Evolutionary conservation across 2,888 invertebrate genomes (phyloP).

Genomic region (Serrognathus titanus): DNA sequence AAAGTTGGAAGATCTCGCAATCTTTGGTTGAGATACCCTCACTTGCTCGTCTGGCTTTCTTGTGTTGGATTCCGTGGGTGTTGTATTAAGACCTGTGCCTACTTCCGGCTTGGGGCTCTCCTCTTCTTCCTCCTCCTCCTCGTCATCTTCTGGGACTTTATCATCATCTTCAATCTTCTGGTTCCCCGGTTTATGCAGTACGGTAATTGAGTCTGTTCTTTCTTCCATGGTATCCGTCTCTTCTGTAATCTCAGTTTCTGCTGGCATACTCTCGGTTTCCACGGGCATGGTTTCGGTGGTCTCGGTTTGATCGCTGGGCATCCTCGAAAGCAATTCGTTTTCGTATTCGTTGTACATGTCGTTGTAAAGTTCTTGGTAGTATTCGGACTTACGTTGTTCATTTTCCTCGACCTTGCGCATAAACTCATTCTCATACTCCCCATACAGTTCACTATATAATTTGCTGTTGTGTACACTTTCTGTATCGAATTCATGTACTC

Average conservation of each 20-base stretch:
- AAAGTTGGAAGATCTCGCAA: conserved; percentile 23
- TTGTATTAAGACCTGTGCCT: not conserved
- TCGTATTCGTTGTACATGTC: conserved; percentile 8
- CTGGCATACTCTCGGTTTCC: no score
- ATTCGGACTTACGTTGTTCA: not conserved
- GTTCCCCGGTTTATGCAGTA: no score
- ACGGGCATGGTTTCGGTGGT: not conserved
- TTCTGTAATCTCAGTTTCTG: no score
- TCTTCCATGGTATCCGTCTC: no score
- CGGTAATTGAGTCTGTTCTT: no score
- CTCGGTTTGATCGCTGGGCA: not conserved
- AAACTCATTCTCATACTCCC: no score
- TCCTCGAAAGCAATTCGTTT: conserved; percentile 6
- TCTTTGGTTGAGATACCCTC: conserved; percentile 37
- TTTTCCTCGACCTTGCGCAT: no score
- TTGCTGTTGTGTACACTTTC: conserved; percentile 2
- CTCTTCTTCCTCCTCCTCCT: conserved; percentile 1
- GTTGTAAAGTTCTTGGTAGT: not conserved
- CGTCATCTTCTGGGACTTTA: not conserved
- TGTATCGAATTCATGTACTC: not conserved
- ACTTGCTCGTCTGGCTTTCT: conserved; percentile 34
- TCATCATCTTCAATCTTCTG: no score
- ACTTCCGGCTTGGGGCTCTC: conserved; percentile 1
- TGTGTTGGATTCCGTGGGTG: conserved; percentile 38
- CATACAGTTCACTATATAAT: not conserved